Evolutionary conservation across 2,888 invertebrate genomes (phyloP).

Genomic region (Leucozona laternaria): DNA sequence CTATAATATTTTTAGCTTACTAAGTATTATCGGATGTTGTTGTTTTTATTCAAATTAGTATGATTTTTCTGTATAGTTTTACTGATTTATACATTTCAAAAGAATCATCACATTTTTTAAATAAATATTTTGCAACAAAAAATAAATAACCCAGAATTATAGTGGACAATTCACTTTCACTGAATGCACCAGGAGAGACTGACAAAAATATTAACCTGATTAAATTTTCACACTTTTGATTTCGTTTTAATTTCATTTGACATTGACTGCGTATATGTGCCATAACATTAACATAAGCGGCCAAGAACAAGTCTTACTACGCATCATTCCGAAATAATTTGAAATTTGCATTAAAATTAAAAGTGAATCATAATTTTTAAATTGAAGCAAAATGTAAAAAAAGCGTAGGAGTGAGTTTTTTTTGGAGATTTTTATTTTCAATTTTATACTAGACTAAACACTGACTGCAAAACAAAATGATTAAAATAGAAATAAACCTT

Average conservation of each 20-base stretch:
- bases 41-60: neutral
- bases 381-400: neutral
- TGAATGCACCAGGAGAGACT: constrained; percentile 40
- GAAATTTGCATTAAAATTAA: neutral
- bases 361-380: neutral
- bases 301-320: neutral
- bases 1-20: neutral
- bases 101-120: neutral
- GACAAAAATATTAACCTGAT: constrained; percentile 31
- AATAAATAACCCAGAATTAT: neutral
- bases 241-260: neutral
- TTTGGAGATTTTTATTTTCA: neutral
- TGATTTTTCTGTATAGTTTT: neutral
- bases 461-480: neutral
- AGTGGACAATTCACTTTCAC: constrained; percentile 56
- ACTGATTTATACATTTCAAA: neutral
- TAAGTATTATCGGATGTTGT: neutral
- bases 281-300: neutral
- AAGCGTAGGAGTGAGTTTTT: constrained; percentile 3
- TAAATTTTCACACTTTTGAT: constrained; percentile 31
- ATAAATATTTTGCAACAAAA: neutral
- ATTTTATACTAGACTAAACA: neutral
- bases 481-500: neutral
- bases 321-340: constrained; percentile 17
- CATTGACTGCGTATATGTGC: neutral